Percentiles rank a stretch among this genome's conserved stretches.
Evolutionary conservation across 2,113 vertebrate species (phyloP).

Genomic region (Phylloscopus whistleri): DNA sequence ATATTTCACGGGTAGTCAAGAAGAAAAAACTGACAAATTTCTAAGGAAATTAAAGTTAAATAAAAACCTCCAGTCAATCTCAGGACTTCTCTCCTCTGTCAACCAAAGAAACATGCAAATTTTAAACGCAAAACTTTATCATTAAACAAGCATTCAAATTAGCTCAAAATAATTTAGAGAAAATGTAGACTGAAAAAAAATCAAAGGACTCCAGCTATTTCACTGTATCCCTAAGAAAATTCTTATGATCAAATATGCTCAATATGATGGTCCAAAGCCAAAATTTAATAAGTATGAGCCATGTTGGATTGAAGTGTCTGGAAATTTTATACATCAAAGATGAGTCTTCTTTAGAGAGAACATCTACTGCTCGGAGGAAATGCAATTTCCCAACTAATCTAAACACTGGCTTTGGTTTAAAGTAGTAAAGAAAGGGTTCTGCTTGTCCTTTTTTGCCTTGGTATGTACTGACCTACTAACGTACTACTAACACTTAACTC

Average conservation of each 20-base stretch:
- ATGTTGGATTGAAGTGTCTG: neutral
- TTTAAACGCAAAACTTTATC: neutral
- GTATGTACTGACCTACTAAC: neutral
- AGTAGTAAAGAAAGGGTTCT: neutral
- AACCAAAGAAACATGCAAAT: neutral
- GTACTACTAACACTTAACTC: neutral
- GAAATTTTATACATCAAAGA: neutral
- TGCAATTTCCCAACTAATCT: rapidly evolving
- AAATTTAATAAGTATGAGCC: neutral
- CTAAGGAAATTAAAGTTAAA: neutral
- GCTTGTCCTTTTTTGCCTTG: neutral
- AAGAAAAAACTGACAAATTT: neutral
- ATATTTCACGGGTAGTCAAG: neutral
- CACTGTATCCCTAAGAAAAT: neutral
- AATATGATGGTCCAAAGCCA: neutral
- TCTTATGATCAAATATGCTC: neutral
- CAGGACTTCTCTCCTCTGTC: neutral
- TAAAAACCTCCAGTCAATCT: neutral
- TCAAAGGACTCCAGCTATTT: neutral
- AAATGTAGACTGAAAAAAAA: neutral
- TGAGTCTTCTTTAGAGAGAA: neutral
- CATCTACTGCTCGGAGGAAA: neutral
- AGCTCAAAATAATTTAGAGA: neutral
- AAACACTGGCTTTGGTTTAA: neutral
- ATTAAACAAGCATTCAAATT: neutral